phyloP scores from a whole-genome alignment of 2,888 invertebrate genomes.

The Cetonia aurata region DNA sequence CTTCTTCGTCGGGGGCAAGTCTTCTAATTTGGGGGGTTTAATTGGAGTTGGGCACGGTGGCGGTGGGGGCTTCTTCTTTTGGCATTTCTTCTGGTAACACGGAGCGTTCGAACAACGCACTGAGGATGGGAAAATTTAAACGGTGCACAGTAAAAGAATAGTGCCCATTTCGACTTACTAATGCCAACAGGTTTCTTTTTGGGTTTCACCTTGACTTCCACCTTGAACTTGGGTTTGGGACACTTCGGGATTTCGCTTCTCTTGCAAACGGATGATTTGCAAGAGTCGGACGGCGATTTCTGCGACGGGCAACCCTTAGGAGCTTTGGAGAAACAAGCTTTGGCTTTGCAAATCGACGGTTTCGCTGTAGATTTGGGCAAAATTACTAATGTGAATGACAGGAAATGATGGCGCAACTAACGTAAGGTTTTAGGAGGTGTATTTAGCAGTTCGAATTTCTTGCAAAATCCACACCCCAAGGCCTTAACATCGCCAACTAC shows the following conservation, averaged over 20 bases:
- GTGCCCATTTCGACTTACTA: neutral
- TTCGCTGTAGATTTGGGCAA: neutral
- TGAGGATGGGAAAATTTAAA: neutral
- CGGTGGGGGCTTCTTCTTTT: constrained; percentile 21
- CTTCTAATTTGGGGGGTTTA: constrained; percentile 1
- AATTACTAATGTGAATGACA: too few relatives aligned
- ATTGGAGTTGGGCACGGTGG: constrained; percentile 16
- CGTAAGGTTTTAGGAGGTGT: constrained; percentile 34
- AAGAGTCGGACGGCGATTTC: neutral
- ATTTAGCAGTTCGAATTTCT: constrained; percentile 37
- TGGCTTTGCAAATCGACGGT: constrained; percentile 10
- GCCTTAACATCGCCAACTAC: neutral
- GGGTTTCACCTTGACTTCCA: neutral
- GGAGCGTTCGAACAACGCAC: neutral
- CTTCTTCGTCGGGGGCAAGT: constrained; percentile 9
- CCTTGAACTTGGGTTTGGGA: constrained; percentile 10
- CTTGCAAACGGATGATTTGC: constrained; percentile 15
- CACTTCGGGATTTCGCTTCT: neutral
- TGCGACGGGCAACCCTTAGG: too few relatives aligned
- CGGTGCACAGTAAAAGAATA: neutral
- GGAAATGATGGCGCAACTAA: constrained; percentile 8
- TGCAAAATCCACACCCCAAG: constrained; percentile 36
- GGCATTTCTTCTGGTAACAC: constrained; percentile 27
- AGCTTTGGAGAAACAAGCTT: neutral
- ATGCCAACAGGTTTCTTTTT: neutral